Conservation (phyloP, 2,797 vertebrate species). For the Euthynnus affinis region DNA sequence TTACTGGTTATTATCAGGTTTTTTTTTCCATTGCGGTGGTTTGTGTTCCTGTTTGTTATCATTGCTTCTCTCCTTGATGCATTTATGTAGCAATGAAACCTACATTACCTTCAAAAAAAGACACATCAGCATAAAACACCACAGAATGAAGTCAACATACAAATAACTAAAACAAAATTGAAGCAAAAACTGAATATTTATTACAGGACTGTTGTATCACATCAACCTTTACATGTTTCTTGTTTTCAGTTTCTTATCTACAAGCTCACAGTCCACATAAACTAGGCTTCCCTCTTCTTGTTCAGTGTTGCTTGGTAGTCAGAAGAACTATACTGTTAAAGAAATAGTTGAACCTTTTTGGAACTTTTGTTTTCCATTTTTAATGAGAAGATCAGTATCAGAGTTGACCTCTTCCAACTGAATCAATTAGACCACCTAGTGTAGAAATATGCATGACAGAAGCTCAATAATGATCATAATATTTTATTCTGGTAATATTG, state of each 20-base stretch:
- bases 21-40: too few species aligned
- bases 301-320: not conserved
- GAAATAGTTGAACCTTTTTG: not conserved
- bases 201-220: not conserved
- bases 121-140: not conserved
- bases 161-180: not conserved
- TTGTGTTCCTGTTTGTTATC: too few species aligned
- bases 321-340: not conserved
- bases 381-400: not conserved
- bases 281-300: not conserved
- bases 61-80: too few species aligned
- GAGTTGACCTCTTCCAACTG: not conserved
- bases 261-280: not conserved
- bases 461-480: constrained; percentile 23
- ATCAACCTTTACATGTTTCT: not conserved
- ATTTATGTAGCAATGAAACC: not conserved
- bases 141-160: not conserved
- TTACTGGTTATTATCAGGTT: too few species aligned
- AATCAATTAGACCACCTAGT: not conserved
- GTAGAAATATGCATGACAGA: constrained; percentile 27
- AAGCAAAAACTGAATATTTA: not conserved
- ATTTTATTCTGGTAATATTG: constrained; percentile 74
- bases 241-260: not conserved
- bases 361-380: not conserved
- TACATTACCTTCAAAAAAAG: not conserved